Percentiles rank a stretch among this genome's conserved stretches.
These are phyloP conservation scores for Acropora yongei DNA, from an alignment of 64 coral and sea anemone species.

Conservation along the genomic window DNA sequence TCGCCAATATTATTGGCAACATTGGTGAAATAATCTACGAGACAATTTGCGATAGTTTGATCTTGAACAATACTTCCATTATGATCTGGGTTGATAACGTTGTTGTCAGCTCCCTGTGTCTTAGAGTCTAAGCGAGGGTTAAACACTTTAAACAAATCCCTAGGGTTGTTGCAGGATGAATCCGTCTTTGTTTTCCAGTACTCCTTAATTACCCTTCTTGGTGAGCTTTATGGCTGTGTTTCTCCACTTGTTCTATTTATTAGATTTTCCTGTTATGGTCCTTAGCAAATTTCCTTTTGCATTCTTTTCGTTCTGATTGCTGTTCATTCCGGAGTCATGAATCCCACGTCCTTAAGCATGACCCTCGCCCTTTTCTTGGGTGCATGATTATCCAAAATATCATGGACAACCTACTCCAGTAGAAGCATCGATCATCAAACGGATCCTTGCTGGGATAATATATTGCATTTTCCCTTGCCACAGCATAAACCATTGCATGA, in stretches of 20 bases:
- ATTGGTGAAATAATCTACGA: background rate
- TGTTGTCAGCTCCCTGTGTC: background rate
- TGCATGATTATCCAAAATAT: background rate
- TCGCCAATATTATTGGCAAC: conserved; percentile 19
- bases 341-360: background rate
- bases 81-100: background rate
- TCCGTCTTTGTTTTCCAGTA: conserved; percentile 35
- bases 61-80: conserved; percentile 4
- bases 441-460: background rate
- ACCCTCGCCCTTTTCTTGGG: background rate
- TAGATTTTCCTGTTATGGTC: conserved; percentile 16
- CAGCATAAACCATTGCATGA: too few relatives aligned
- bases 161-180: conserved; percentile 10
- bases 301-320: conserved; percentile 48
- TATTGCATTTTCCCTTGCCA: background rate
- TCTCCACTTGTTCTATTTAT: conserved; percentile 36
- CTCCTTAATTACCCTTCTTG: conserved; percentile 22
- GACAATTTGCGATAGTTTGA: conserved; percentile 14
- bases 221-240: conserved; percentile 25
- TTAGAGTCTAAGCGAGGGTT: conserved; percentile 24
- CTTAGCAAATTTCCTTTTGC: conserved; percentile 14
- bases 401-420: conserved; percentile 11
- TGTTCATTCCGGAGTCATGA: background rate
- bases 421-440: conserved; percentile 8
- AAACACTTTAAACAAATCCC: conserved; percentile 44